A percentile compares a stretch with the other conserved stretches of the same genome.
These are phyloP conservation scores for Phthorimaea operculella DNA, from an alignment of 1,140 invertebrate genomes.

Conservation along the genomic window DNA sequence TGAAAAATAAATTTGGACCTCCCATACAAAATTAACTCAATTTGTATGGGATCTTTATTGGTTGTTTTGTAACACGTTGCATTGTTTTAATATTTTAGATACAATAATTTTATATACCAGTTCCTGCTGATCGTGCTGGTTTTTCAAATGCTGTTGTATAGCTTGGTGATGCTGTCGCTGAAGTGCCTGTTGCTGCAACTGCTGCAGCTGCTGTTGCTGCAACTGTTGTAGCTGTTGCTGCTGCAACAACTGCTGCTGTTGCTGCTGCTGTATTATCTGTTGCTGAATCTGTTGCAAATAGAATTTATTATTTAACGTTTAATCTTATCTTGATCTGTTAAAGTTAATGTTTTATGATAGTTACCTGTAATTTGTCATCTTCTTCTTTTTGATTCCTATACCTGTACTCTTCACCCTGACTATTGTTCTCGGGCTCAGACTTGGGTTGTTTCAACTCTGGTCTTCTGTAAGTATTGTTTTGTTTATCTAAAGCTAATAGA, in stretches of 20 bases:
- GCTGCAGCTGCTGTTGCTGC: slow-evolving; percentile 25
- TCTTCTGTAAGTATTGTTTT: slow-evolving; percentile 48
- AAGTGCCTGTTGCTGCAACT: slow-evolving; percentile 46
- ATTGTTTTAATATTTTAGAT: too few relatives aligned
- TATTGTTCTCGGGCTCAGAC: slow-evolving; percentile 42
- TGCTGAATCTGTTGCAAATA: slow-evolving; percentile 35
- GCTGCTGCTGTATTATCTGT: slow-evolving; percentile 40
- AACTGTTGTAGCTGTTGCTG: slow-evolving; percentile 1
- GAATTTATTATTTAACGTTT: neutral
- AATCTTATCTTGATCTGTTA: neutral
- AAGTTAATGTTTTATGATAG: neutral
- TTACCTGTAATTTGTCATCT: slow-evolving; percentile 59
- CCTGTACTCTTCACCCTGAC: slow-evolving; percentile 45
- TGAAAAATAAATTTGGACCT: too few relatives aligned
- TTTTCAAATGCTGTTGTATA: slow-evolving; percentile 58
- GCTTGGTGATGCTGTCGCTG: slow-evolving; percentile 50
- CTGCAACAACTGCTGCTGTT: slow-evolving; percentile 19
- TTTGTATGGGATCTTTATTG: too few relatives aligned
- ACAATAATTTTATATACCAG: slow-evolving; percentile 29
- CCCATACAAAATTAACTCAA: too few relatives aligned
- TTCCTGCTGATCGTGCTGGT: slow-evolving; percentile 59
- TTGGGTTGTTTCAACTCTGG: slow-evolving; percentile 52
- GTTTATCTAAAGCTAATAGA: slow-evolving; percentile 67
- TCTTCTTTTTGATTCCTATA: slow-evolving; percentile 59
- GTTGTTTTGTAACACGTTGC: too few relatives aligned